These are phyloP conservation scores for Melanotaenia nigrans DNA, from an alignment of 2,797 vertebrate species.

Conservation along the genomic window DNA sequence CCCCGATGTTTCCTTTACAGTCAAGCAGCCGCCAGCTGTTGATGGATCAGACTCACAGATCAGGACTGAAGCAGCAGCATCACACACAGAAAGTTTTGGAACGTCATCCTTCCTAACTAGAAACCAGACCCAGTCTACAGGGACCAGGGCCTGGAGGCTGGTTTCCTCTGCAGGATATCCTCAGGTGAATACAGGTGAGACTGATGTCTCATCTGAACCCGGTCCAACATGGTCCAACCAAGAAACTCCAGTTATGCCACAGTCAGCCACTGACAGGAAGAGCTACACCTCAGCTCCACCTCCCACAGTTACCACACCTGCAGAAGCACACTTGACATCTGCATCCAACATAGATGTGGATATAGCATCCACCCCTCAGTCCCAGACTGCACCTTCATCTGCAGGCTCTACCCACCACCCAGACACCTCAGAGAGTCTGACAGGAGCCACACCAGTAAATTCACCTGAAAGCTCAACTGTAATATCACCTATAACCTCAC, in stretches of 20 bases:
- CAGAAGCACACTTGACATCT: not conserved
- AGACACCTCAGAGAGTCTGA: not conserved
- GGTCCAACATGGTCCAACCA: not conserved
- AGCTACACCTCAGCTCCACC: conserved; percentile 1
- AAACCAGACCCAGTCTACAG: not conserved
- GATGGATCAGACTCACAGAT: not conserved
- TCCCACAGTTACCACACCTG: not conserved
- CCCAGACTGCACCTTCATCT: not conserved
- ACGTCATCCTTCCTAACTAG: not conserved
- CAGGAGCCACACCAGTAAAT: not conserved
- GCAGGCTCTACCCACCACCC: not conserved
- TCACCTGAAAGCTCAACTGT: not conserved
- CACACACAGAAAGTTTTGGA: not conserved
- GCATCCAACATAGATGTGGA: not conserved
- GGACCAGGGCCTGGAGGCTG: not conserved
- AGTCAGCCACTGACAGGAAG: not conserved
- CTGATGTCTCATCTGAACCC: not conserved
- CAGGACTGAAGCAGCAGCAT: not conserved
- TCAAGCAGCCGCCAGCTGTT: conserved; percentile 10
- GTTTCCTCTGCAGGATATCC: conserved; percentile 7
- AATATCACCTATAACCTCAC: not conserved
- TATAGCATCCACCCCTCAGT: not conserved
- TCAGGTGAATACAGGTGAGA: not conserved
- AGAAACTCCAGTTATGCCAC: not conserved
- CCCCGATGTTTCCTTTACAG: conserved; percentile 1